phyloP scores from a whole-genome alignment of 2,797 vertebrate genomes.

The Myotis vivesi region DNA sequence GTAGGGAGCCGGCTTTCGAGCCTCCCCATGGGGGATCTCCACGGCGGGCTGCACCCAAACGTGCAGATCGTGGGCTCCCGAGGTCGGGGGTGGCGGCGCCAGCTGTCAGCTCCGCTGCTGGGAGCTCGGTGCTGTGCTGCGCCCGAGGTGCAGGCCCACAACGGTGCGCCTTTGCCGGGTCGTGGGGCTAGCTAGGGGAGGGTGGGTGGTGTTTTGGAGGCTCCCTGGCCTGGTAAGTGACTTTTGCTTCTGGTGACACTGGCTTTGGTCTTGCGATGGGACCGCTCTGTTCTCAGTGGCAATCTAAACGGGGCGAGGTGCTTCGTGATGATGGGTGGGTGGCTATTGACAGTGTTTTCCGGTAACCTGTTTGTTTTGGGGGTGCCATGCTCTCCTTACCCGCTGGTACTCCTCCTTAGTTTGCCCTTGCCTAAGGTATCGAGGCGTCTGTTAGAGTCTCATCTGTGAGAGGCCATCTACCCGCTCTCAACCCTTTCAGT shows the following conservation, averaged over 20 bases:
- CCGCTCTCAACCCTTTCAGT: background rate
- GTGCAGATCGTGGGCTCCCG: background rate
- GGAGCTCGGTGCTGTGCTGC: background rate
- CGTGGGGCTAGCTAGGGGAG: background rate
- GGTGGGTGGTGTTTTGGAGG: background rate
- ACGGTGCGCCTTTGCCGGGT: background rate
- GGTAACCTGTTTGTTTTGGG: background rate
- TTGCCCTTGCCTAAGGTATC: background rate
- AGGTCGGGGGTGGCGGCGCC: background rate
- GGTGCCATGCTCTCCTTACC: background rate
- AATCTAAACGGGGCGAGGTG: background rate
- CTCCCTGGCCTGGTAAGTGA: background rate
- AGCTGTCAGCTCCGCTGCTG: background rate
- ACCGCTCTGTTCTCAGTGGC: background rate
- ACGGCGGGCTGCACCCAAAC: too few relatives aligned
- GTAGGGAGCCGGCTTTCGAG: constrained; percentile 1
- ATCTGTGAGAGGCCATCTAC: background rate
- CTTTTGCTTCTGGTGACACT: background rate
- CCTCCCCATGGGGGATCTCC: background rate
- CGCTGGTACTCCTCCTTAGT: background rate
- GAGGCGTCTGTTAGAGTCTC: background rate
- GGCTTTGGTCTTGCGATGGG: background rate
- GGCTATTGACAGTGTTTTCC: background rate
- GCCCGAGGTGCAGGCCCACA: constrained; percentile 18
- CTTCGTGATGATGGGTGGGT: background rate